These are phyloP conservation scores for Gallinago jamesoni DNA, from an alignment of 2,113 vertebrate genomes.

Conservation along the genomic window DNA sequence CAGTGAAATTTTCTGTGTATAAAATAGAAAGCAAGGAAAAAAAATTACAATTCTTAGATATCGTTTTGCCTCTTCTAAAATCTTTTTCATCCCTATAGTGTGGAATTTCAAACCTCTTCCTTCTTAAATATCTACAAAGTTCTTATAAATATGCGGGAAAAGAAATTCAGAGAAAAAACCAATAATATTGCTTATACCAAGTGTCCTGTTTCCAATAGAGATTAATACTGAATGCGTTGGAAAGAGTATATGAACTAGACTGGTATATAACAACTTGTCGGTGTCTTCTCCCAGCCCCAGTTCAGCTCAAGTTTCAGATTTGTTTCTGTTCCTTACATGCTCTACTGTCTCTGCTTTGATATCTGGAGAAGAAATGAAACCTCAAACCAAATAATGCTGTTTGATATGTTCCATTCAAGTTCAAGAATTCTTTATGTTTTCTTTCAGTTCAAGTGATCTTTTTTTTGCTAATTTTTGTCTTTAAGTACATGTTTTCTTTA, in stretches of 20 bases:
- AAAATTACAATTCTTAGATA: not conserved
- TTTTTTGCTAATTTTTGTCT: not conserved
- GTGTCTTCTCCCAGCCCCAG: not conserved
- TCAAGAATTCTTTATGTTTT: not conserved
- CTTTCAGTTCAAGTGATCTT: not conserved
- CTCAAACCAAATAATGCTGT: not conserved
- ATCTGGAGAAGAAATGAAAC: not conserved
- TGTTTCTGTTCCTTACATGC: not conserved
- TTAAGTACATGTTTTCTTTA: not conserved
- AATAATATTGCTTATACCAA: not conserved
- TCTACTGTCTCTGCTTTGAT: not conserved
- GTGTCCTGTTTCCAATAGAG: not conserved
- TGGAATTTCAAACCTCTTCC: not conserved
- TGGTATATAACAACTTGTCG: not conserved
- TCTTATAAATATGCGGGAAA: not conserved
- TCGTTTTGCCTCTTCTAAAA: not conserved
- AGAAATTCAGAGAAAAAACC: not conserved
- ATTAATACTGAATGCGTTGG: not conserved
- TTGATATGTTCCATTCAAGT: not conserved
- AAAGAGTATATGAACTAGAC: not conserved
- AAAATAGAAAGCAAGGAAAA: not conserved
- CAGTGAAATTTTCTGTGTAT: not conserved
- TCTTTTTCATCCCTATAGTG: not conserved
- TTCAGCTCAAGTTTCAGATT: not conserved
- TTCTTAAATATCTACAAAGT: not conserved